Base-by-base conservation (phyloP, 2,797 vertebrate genomes). In the Erethizon dorsatum region DNA sequence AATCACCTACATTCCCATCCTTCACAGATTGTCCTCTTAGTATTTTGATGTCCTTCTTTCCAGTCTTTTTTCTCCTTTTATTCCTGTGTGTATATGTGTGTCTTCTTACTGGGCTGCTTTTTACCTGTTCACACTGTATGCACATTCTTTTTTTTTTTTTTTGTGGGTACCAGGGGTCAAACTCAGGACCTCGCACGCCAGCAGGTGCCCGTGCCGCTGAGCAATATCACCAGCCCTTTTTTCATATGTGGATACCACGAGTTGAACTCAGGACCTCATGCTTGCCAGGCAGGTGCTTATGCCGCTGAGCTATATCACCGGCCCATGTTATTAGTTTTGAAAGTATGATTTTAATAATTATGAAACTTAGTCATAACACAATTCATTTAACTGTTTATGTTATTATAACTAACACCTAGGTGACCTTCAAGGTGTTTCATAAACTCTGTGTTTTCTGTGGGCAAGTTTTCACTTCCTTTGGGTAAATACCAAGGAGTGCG, bases 341-440 rank as follows among this genome's bases (percentile, higher is more conserved):
- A 82, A 93, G 22, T 85, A 45, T 37, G 75, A 63, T 63, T 86
- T 86, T 88, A 79, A 41, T 93, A 83, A 45, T 73, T 83, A 45
- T 69, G 84, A 54, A 93, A 79, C 54, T 52, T 77, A 78, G 85
- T 80, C 56, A 14, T 18, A 91, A 47, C 18, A 37, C 26, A 17
- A 56, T 89, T 82, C 84, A 24, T 50, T 83, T 37, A 78, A 57
- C 41, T 57, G 56, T 71, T 82, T 95, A 37, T 50, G 9, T 77
- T 80, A 33, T 22, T 41, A 26, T 61, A 83, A 31, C 22, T n/a
- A 67, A 50, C 52, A 75, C 47, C 57, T 75, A 82, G 13, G 14
- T 85, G 67, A n/a, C 73, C 24, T 71, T 84, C 50, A 57, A 57
- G 50, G 83, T 31, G 52, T 59, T 50, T n/a, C 22, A 57, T 24